These are phyloP conservation scores for Dolichotis patagonum DNA, from an alignment of 2,113 vertebrate genomes.

Conservation along the genomic window DNA sequence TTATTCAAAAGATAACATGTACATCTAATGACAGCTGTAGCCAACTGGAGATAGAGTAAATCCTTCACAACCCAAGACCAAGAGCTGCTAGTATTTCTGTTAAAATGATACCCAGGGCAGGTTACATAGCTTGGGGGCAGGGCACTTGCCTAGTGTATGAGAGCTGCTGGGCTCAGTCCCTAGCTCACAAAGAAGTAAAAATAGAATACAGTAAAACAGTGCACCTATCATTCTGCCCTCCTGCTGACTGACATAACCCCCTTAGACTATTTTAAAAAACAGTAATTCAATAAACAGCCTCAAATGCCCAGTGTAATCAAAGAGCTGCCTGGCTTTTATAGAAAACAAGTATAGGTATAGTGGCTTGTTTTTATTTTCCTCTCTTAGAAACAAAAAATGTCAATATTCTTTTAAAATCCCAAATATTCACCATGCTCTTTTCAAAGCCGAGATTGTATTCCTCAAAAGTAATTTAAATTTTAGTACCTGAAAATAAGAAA, in stretches of 20 bases:
- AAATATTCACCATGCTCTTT: slow-evolving; percentile 49
- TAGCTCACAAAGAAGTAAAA: neutral
- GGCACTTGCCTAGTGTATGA: neutral
- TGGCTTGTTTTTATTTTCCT: neutral
- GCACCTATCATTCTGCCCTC: neutral
- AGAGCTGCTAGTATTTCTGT: neutral
- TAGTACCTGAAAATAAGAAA: neutral
- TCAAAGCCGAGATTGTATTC: neutral
- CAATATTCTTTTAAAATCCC: slow-evolving; percentile 16
- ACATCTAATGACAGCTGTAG: neutral
- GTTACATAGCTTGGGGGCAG: neutral
- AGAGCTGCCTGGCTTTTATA: neutral
- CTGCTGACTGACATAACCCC: neutral
- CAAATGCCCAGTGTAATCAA: neutral
- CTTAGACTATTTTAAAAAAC: neutral
- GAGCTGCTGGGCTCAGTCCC: neutral
- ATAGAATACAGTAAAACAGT: neutral
- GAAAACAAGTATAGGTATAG: neutral
- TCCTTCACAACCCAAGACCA: neutral
- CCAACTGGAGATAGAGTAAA: neutral
- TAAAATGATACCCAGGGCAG: neutral
- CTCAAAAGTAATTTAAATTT: slow-evolving; percentile 12
- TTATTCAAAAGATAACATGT: slow-evolving; percentile 20
- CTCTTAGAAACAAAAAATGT: slow-evolving; percentile 35
- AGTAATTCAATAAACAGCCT: slow-evolving; percentile 17